These are phyloP conservation scores for Falco punctatus DNA, from an alignment of 2,113 vertebrate species.

Conservation along the genomic window DNA sequence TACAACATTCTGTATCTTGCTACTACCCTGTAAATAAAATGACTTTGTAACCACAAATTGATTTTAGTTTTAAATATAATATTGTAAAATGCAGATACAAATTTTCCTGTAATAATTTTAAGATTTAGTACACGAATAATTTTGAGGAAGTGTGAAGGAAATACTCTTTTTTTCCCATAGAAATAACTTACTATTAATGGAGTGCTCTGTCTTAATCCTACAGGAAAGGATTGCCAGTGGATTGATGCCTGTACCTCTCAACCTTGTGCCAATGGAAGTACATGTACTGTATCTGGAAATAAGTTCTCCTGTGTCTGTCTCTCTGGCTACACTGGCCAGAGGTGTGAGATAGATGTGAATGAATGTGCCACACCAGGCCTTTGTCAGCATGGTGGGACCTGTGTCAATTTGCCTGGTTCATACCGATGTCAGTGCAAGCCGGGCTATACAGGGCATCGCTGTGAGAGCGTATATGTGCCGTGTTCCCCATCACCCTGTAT, in stretches of 20 bases:
- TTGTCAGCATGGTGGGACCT: constrained; percentile 84
- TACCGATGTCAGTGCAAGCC: constrained; percentile 84
- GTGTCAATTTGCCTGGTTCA: constrained; percentile 84
- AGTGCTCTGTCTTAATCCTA: background rate
- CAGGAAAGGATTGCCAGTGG: constrained; percentile 85
- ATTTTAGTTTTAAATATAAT: background rate
- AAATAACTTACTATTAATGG: background rate
- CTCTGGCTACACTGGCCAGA: constrained; percentile 82
- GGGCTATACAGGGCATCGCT: constrained; percentile 85
- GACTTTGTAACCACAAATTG: background rate
- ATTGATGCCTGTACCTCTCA: constrained; percentile 87
- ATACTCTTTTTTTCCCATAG: background rate
- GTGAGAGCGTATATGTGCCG: constrained; percentile 84
- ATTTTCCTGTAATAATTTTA: background rate
- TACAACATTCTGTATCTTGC: background rate
- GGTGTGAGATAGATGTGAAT: constrained; percentile 86
- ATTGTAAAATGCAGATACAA: background rate
- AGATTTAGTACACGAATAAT: background rate
- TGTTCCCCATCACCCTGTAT: constrained; percentile 89
- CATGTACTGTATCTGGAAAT: constrained; percentile 78
- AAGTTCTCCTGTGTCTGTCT: constrained; percentile 85
- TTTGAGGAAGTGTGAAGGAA: background rate
- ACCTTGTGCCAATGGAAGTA: constrained; percentile 88
- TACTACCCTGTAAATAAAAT: background rate
- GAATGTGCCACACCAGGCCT: constrained; percentile 77